Conservation (phyloP, 2,888 invertebrate species). For the Drosophila atroscutellata region DNA sequence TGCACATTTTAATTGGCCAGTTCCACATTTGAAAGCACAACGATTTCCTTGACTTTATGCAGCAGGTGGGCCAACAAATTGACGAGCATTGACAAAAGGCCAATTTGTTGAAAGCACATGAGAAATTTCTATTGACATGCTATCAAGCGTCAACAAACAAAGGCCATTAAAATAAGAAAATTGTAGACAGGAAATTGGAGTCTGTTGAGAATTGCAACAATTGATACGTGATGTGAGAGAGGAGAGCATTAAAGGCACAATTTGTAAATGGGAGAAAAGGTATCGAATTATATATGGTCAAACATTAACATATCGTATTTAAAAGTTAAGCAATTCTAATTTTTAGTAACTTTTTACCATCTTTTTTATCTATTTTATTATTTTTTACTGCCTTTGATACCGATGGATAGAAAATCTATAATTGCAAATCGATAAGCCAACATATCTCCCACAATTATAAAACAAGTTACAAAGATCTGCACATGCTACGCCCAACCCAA, state of each 20-base stretch:
- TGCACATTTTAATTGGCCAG: slow-evolving; percentile 72
- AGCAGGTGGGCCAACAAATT: slow-evolving; percentile 38
- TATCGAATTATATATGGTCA: neutral
- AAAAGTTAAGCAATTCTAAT: neutral
- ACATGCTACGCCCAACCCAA: no score
- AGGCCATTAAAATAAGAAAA: slow-evolving; percentile 26
- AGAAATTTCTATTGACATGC: slow-evolving; percentile 22
- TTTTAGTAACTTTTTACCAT: neutral
- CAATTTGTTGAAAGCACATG: slow-evolving; percentile 17
- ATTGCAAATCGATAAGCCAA: no score
- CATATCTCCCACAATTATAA: no score
- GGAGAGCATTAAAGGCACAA: neutral
- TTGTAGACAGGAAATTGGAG: slow-evolving; percentile 7
- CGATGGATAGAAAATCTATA: no score
- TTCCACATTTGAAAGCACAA: slow-evolving; percentile 54
- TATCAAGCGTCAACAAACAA: slow-evolving; percentile 32
- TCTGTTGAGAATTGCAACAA: slow-evolving; percentile 9
- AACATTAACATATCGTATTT: neutral
- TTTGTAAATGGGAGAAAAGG: neutral
- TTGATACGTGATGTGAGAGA: neutral
- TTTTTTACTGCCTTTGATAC: neutral
- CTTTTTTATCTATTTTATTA: neutral
- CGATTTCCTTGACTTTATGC: slow-evolving; percentile 9
- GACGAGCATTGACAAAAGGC: slow-evolving; percentile 38
- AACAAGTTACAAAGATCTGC: no score